Evolutionary conservation across 1,140 invertebrate species (phyloP), one percentile per base, ranked within the genome.

Genomic region (Lepidurus couesii): DNA sequence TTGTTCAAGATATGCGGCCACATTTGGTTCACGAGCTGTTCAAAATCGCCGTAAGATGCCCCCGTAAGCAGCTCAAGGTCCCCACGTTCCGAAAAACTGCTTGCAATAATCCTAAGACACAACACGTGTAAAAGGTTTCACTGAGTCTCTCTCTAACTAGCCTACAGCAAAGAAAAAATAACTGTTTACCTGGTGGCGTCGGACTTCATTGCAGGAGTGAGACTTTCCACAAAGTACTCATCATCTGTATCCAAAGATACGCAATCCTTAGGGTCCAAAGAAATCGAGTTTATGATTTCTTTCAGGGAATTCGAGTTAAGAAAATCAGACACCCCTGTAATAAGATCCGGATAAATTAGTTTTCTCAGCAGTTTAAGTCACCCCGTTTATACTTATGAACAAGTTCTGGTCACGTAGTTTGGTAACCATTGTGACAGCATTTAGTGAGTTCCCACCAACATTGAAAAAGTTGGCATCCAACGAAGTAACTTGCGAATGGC

Each of bases 371-470:
- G 21, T n/a, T 16, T 65, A 65, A 16, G 53, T n/a, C 7, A 21
- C 6, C 6, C 1, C 13, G 53, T 26, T 26, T n/a, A 26, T 84
- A 90, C 90, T 89, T 79, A 95, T 92, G 79, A 88, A 87, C 83
- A 91, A 94, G 79, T 92, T 92, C 82, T 90, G 89, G 76, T 94
- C 91, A 21, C 89, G 86, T 45, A 95, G 84, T 82, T 90, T 88
- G 0, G 92, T 91, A 7, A 96, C 91, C 0, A 92, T 93, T 78
- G 89, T 91, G 45, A 95, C 90, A 0, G 93, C 94, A 83, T 95
- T 95, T 1, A 96, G 86, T 0, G 93, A 95, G 83, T 95, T 94
- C n/a, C 94, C 93, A 16, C 94, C 94, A 42, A 95, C 86, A 79
- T 93, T 89, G 82, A 93, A 95, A 84, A 95, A 96, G 81, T 93